Evolutionary conservation across 2,797 vertebrate genomes (phyloP).

Genomic region (Sebastes goodei): DNA sequence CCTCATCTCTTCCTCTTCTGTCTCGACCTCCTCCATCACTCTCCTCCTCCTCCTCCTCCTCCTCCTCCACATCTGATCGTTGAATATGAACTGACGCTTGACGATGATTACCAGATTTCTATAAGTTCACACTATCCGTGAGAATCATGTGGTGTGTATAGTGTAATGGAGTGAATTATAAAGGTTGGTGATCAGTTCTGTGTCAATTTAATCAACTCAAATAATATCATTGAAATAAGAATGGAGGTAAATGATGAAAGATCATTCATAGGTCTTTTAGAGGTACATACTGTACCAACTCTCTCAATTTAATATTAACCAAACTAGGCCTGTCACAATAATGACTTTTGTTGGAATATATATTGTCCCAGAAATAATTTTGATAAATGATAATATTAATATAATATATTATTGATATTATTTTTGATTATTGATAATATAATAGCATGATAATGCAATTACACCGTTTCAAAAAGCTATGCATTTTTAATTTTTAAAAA

Average conservation of each 20-base stretch:
- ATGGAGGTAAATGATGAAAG: background rate
- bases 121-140: constrained; percentile 39
- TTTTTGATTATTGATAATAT: no score
- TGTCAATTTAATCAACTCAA: constrained; percentile 24
- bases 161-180: constrained; percentile 21
- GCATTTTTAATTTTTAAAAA: no score
- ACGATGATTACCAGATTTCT: constrained; percentile 56
- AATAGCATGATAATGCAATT: no score
- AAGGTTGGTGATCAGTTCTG: constrained; percentile 22
- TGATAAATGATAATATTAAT: no score
- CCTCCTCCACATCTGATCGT: constrained; percentile 20
- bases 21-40: background rate
- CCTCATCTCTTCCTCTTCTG: background rate
- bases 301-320: background rate
- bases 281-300: background rate
- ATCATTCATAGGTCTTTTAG: background rate
- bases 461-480: no score
- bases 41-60: background rate
- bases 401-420: no score
- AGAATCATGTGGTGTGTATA: constrained; percentile 60
- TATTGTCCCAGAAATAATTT: no score
- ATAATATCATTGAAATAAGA: background rate
- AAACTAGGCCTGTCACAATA: no score
- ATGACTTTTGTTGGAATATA: no score
- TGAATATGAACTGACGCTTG: constrained; percentile 55